These are phyloP conservation scores for Leucoma salicis DNA, from an alignment of 2,888 invertebrate genomes.

Conservation along the genomic window DNA sequence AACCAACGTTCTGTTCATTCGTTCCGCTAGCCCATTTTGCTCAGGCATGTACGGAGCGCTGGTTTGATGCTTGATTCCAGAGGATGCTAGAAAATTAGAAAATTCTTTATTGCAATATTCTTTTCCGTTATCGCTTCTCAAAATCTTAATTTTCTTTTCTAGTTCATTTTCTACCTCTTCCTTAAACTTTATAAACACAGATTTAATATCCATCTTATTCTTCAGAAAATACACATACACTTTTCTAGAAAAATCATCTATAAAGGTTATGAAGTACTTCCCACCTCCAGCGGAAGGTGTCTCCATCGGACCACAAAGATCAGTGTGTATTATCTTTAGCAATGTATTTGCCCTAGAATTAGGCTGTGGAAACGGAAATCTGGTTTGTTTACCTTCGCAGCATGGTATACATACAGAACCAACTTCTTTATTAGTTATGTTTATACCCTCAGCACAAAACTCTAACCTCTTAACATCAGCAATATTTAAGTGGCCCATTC, in stretches of 20 bases:
- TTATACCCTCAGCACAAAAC: too few relatives aligned
- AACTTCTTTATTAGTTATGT: too few relatives aligned
- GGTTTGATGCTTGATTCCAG: too few relatives aligned
- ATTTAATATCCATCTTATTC: not conserved
- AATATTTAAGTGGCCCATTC: too few relatives aligned
- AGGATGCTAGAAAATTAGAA: not conserved
- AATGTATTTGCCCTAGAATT: not conserved
- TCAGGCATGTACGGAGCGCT: too few relatives aligned
- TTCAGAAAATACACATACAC: constrained; percentile 1
- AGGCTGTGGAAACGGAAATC: not conserved
- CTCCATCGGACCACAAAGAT: constrained; percentile 3
- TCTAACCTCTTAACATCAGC: too few relatives aligned
- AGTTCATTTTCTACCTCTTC: not conserved
- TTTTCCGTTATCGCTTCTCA: not conserved
- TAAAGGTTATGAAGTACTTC: not conserved
- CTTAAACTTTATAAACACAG: not conserved
- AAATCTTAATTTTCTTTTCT: not conserved
- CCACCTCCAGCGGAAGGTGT: constrained; percentile 1
- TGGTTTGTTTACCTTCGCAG: not conserved
- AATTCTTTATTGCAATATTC: not conserved
- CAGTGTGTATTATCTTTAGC: not conserved
- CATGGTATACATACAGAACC: not conserved
- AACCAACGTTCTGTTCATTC: too few relatives aligned
- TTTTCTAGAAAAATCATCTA: constrained; percentile 2
- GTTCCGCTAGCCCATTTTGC: too few relatives aligned